Evolutionary conservation across 2,888 invertebrate genomes (phyloP), one percentile per base, ranked within the genome.

Genomic region (Ochropleura leucogaster): DNA sequence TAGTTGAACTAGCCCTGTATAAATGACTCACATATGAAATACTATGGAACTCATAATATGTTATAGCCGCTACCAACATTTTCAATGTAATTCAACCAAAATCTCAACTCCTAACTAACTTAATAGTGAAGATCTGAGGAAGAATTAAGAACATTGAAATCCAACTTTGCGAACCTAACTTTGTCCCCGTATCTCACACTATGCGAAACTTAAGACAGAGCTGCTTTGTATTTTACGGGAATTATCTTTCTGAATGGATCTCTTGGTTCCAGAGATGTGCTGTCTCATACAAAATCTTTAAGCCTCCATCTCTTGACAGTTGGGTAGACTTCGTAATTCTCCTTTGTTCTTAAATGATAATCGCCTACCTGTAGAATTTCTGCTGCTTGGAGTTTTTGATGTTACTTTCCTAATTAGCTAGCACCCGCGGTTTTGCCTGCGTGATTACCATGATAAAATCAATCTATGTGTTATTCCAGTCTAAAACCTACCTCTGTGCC

Each of bases 191-290:
- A 79, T 81, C 71, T 72, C 72, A 82, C 72, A 80, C 78, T 75
- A 80, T 75, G 72, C 79, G 72, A 77, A 85, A 83, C 84, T 85
- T 81, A 84, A 85, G 82, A 85, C 82, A 72, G 75, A 63, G 40
- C 73, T 62, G 87, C 84, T 80, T 87, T 84, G 86, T 87, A 84
- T 87, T 88, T 84, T 82, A 77, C 84, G 77, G 69, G 84, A 80
- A 89, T 87, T 89, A 89, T 88, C 88, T 88, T 85, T 85, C 79
- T 83, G 84, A 89, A 87, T 80, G 78, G 82, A 84, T 85, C 82
- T 80, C 71, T 62, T 82, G 84, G 79, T 85, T 84, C 80, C 71
- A 65, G 80, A 79, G 70, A 80, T 82, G 73, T 75, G 71, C 74
- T 49, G 20, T 80, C 74, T 85, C 79, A 77, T 85, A n/a, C 65